Conservation (phyloP, 2,797 vertebrate genomes). For the Xenentodon cancila region DNA sequence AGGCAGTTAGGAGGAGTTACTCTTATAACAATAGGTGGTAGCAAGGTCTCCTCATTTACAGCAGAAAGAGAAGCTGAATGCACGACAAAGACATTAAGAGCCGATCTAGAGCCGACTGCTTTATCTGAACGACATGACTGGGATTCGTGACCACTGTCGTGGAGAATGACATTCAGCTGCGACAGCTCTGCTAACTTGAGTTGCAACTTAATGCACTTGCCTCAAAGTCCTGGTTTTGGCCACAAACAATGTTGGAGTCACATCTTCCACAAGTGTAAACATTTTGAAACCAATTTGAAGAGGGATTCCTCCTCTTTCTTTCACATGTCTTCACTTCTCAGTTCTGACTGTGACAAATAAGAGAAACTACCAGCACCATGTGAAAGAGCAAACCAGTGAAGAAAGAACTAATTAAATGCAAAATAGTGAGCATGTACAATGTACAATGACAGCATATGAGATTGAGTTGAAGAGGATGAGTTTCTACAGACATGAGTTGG, state of each 20-base stretch:
- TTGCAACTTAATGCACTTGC: conserved; percentile 43
- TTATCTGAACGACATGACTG: conserved; percentile 42
- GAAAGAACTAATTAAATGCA: conserved; percentile 1
- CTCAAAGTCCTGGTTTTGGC: conserved; percentile 40
- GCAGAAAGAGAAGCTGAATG: conserved; percentile 25
- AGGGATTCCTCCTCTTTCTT: conserved; percentile 36
- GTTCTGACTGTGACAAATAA: conserved; percentile 51
- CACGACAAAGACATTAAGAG: conserved; percentile 42
- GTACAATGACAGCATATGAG: conserved; percentile 10
- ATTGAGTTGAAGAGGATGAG: conserved; percentile 14
- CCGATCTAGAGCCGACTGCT: conserved; percentile 31
- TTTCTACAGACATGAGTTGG: too few relatives aligned
- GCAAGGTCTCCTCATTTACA: conserved; percentile 20
- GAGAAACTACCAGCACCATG: conserved; percentile 35
- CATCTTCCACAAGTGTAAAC: conserved; percentile 21
- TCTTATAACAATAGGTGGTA: background rate
- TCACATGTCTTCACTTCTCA: conserved; percentile 29
- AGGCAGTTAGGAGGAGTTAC: background rate
- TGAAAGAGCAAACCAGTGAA: conserved; percentile 11
- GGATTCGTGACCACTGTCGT: conserved; percentile 47
- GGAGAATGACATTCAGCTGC: conserved; percentile 48
- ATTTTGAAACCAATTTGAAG: conserved; percentile 58
- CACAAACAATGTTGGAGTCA: conserved; percentile 26
- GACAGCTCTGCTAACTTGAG: conserved; percentile 44
- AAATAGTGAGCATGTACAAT: conserved; percentile 22